Percentiles rank a stretch among this genome's conserved stretches.
These are phyloP conservation scores for Oreotrochilus melanogaster DNA, from an alignment of 2,113 vertebrate species.

Conservation along the genomic window DNA sequence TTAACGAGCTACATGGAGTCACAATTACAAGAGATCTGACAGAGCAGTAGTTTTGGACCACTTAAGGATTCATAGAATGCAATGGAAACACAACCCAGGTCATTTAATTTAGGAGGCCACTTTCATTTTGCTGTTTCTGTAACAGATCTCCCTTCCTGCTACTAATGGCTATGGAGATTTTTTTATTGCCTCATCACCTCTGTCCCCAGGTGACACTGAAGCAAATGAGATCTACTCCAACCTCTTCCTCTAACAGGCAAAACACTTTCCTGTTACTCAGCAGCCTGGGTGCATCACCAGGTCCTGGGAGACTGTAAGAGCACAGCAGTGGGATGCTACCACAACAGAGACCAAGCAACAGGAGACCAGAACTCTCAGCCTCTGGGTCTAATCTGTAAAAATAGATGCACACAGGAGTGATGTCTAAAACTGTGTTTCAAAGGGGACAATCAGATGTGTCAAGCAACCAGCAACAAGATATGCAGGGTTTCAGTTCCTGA, in stretches of 20 bases:
- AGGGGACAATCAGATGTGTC: not conserved
- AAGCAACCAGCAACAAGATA: not conserved
- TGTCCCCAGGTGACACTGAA: not conserved
- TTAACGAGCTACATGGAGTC: not conserved
- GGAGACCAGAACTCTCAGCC: not conserved
- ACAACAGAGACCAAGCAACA: not conserved
- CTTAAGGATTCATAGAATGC: not conserved
- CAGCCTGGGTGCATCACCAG: not conserved
- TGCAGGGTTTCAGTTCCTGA: not conserved
- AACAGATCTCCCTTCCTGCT: not conserved
- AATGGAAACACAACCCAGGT: not conserved
- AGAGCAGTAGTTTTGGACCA: not conserved
- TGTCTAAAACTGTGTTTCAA: not conserved
- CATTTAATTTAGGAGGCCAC: not conserved
- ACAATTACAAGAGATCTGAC: not conserved
- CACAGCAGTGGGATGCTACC: not conserved
- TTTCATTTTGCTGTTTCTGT: not conserved
- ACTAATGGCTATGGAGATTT: not conserved
- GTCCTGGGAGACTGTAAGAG: not conserved
- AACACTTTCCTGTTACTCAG: not conserved
- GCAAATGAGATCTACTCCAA: not conserved
- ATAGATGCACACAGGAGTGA: not conserved
- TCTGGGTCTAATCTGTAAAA: not conserved
- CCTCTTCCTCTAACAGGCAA: not conserved
- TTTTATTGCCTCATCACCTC: not conserved